A percentile compares a stretch with the other conserved stretches of the same genome.
Conservation (phyloP, 2,888 invertebrate species). For the Orthonychiurus folsomi region DNA sequence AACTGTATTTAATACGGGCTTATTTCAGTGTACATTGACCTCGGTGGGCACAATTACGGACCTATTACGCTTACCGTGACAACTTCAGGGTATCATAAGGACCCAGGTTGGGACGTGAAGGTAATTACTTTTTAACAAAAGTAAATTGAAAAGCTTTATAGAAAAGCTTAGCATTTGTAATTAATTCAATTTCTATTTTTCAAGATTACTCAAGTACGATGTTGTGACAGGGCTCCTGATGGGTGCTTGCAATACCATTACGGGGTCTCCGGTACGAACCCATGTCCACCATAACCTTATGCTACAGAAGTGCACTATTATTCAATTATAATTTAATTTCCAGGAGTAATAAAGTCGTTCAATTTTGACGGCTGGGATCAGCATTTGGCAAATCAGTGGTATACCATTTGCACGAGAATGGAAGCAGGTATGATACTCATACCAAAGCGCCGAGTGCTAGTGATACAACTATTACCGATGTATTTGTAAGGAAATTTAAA, state of each 20-base stretch:
- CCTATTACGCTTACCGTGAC: slow-evolving; percentile 39
- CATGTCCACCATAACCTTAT: no score
- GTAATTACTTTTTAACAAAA: slow-evolving; percentile 15
- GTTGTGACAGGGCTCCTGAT: slow-evolving; percentile 39
- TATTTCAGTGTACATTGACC: slow-evolving; percentile 41
- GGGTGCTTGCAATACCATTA: slow-evolving; percentile 40
- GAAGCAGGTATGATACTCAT: slow-evolving; percentile 36
- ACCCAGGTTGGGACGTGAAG: slow-evolving; percentile 40
- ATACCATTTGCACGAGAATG: slow-evolving; percentile 39
- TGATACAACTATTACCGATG: not conserved
- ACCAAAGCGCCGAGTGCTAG: no score
- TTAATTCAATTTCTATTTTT: no score
- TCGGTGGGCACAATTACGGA: slow-evolving; percentile 40
- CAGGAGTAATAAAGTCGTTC: slow-evolving; percentile 39
- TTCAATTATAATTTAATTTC: no score
- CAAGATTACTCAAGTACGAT: slow-evolving; percentile 39
- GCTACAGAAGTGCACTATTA: no score
- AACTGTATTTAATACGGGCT: no score
- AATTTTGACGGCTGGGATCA: slow-evolving; percentile 41
- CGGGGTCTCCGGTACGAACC: slow-evolving; percentile 39
- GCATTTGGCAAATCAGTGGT: slow-evolving; percentile 41
- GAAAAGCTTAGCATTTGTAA: not conserved
- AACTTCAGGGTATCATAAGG: slow-evolving; percentile 40
- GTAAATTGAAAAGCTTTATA: not conserved
- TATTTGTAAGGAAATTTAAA: not conserved